phyloP scores from a whole-genome alignment of 2,113 vertebrate genomes.

The Rhadina sibilatrix region DNA sequence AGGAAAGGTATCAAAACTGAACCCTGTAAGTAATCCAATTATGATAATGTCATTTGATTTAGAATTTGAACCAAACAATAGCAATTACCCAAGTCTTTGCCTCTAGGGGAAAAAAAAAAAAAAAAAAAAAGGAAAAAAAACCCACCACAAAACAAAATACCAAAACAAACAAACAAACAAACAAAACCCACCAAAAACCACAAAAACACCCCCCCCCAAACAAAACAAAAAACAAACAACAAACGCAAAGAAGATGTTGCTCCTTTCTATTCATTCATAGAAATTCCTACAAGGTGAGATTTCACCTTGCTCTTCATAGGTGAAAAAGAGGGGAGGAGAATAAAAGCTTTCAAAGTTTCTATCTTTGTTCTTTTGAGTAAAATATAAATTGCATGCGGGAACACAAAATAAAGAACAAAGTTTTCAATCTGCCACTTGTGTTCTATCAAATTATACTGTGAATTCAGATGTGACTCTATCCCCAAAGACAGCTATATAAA shows the following conservation, averaged over 20 bases:
- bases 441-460: not conserved
- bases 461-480: not conserved
- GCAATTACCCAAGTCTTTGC: not conserved
- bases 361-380: not conserved
- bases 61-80: not conserved
- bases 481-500: not conserved
- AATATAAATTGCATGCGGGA: not conserved
- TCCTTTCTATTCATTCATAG: not conserved
- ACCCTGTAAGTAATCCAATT: not conserved
- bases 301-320: not conserved
- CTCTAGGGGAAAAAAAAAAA: not conserved
- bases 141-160: too few relatives aligned
- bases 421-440: not conserved
- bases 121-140: not conserved
- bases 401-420: not conserved
- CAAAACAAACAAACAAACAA: too few relatives aligned
- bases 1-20: not conserved
- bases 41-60: not conserved
- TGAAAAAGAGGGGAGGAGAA: rapidly evolving
- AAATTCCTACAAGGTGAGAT: not conserved
- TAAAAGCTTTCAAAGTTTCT: not conserved
- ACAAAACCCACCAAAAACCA: too few relatives aligned
- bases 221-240: too few relatives aligned
- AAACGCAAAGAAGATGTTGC: not conserved
- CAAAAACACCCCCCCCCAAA: too few relatives aligned